phyloP scores from a whole-genome alignment of 2,113 vertebrate genomes.

The Gobiocypris rarus region DNA sequence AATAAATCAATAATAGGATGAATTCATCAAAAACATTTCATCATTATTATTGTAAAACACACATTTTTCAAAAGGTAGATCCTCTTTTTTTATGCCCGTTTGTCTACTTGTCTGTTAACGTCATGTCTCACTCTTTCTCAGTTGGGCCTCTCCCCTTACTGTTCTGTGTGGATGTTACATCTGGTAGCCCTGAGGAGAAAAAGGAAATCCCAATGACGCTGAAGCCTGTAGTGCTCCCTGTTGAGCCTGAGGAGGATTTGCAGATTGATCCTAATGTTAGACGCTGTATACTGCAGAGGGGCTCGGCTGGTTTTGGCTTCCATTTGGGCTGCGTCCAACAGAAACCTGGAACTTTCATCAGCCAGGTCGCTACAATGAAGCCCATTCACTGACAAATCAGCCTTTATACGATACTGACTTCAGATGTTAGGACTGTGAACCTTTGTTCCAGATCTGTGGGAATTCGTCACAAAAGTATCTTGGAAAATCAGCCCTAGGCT shows the following conservation, averaged over 20 bases:
- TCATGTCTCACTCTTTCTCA: constrained; percentile 59
- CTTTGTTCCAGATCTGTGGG: not conserved
- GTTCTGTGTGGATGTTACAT: constrained; percentile 74
- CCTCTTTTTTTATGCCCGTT: not conserved
- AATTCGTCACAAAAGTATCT: not conserved
- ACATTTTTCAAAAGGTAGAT: not conserved
- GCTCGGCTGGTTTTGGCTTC: constrained; percentile 72
- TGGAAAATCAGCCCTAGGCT: constrained; percentile 12
- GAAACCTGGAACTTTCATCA: constrained; percentile 69
- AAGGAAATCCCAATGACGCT: constrained; percentile 25
- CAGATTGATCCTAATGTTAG: constrained; percentile 51
- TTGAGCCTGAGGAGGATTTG: constrained; percentile 18
- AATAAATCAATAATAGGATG: not conserved
- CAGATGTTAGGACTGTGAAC: not conserved
- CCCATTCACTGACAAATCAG: constrained; percentile 28
- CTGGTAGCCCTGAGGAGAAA: constrained; percentile 48
- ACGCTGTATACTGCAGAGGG: constrained; percentile 67
- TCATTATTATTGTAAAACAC: not conserved
- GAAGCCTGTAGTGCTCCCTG: not conserved
- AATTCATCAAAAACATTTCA: not conserved
- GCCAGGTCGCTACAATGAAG: constrained; percentile 70
- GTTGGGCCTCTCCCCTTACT: constrained; percentile 87
- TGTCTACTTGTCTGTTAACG: not conserved
- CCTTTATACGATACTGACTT: constrained; percentile 18
- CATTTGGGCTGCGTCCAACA: constrained; percentile 68